phyloP scores from a whole-genome alignment of 2,888 invertebrate species.

The Harpagoxenus sublaevis region DNA sequence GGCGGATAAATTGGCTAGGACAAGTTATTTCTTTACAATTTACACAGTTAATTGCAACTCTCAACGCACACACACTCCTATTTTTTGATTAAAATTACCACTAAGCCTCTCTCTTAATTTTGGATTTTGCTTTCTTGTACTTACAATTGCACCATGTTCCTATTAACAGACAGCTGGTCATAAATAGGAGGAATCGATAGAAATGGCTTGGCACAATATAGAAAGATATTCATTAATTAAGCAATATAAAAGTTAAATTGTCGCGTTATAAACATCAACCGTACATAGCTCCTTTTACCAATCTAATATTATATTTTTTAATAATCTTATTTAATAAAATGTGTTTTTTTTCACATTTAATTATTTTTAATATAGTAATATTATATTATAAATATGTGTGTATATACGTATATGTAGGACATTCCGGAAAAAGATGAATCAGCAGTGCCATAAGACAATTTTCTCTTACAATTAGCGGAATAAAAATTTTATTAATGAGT shows the following conservation, averaged over 20 bases:
- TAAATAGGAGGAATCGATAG: not conserved
- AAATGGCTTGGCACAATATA: not conserved
- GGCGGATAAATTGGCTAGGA: conserved; percentile 78
- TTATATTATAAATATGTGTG: no score
- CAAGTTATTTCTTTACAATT: conserved; percentile 73
- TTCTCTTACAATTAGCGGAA: not conserved
- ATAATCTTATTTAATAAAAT: no score
- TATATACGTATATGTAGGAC: not conserved
- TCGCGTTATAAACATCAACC: conserved; percentile 49
- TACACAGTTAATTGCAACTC: conserved; percentile 66
- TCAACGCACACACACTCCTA: conserved; percentile 58
- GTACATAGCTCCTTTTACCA: conserved; percentile 42
- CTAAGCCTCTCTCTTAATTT: conserved; percentile 77
- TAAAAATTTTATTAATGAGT: no score
- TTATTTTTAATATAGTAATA: no score
- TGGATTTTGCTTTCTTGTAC: conserved; percentile 72
- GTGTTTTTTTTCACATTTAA: no score
- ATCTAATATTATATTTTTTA: no score
- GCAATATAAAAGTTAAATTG: not conserved
- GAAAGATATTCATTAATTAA: not conserved
- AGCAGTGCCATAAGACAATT: not conserved
- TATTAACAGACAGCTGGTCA: conserved; percentile 67
- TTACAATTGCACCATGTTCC: conserved; percentile 63
- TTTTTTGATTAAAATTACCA: conserved; percentile 78
- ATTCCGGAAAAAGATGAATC: conserved; percentile 25